Conservation (phyloP, 2,888 invertebrate genomes). For the Mythimna albipuncta region DNA sequence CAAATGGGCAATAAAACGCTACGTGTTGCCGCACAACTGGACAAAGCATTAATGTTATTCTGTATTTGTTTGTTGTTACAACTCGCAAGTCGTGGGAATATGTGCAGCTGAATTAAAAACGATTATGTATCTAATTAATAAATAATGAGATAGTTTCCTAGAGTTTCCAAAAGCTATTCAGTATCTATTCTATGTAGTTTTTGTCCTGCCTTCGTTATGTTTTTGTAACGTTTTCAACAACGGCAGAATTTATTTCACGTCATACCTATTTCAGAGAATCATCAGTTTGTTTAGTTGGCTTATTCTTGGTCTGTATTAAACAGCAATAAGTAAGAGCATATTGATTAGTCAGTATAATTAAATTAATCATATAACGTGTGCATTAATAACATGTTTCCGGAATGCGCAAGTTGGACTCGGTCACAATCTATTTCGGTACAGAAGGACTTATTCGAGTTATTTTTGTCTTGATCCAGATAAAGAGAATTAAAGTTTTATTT, state of each 20-base stretch:
- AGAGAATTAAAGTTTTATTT: slow-evolving; percentile 33
- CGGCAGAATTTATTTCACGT: slow-evolving; percentile 1
- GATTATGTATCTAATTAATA: slow-evolving; percentile 35
- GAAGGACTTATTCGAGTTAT: slow-evolving; percentile 20
- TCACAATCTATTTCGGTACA: slow-evolving; percentile 21
- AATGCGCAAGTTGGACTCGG: slow-evolving; percentile 13
- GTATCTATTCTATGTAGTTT: slow-evolving; percentile 3
- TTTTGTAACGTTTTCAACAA: slow-evolving; percentile 1
- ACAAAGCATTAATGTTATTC: slow-evolving; percentile 64
- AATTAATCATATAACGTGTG: slow-evolving; percentile 26
- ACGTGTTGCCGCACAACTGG: slow-evolving; percentile 52
- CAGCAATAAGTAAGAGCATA: slow-evolving; percentile 12
- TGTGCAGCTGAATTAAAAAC: slow-evolving; percentile 39
- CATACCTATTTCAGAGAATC: neutral
- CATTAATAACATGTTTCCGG: slow-evolving; percentile 28
- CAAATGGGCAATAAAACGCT: slow-evolving; percentile 62
- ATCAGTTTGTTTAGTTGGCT: neutral
- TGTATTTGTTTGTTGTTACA: slow-evolving; percentile 54
- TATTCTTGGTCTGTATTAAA: slow-evolving; percentile 7
- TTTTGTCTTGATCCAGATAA: slow-evolving; percentile 19
- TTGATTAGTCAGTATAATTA: slow-evolving; percentile 12
- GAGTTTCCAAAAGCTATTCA: slow-evolving; percentile 10
- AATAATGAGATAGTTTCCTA: slow-evolving; percentile 12
- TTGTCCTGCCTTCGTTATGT: slow-evolving; percentile 1
- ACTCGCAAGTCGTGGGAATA: slow-evolving; percentile 66